phyloP scores from a whole-genome alignment of 2,888 invertebrate species.

The Cephus nigrinus region DNA sequence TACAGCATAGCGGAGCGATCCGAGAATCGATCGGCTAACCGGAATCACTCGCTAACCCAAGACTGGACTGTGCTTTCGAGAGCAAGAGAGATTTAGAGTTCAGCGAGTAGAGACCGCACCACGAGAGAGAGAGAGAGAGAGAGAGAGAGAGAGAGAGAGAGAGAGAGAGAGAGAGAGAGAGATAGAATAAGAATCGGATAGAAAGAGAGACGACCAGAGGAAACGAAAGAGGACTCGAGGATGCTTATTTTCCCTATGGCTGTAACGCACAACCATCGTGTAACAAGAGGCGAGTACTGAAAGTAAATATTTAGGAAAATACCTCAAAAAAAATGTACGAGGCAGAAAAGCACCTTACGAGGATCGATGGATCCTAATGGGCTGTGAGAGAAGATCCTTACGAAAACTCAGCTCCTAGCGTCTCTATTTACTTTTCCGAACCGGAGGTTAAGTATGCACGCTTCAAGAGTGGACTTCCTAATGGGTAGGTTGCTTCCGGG shows the following conservation, averaged over 20 bases:
- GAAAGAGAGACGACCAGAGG: neutral
- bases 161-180: neutral
- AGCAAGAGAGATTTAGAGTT: neutral
- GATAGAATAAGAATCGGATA: neutral
- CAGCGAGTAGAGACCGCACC: neutral
- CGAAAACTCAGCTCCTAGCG: neutral
- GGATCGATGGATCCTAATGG: neutral
- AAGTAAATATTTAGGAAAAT: neutral
- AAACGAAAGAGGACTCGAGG: neutral
- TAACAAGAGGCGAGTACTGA: neutral
- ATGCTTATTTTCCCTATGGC: neutral
- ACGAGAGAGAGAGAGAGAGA: neutral
- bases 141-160: neutral
- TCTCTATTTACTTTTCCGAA: constrained; percentile 14
- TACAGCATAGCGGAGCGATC: neutral
- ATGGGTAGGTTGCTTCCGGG: neutral
- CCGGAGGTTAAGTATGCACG: neutral
- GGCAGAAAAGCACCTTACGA: neutral
- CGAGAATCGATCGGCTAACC: neutral
- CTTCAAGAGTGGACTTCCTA: neutral
- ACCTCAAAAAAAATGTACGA: neutral
- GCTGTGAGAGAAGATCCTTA: neutral
- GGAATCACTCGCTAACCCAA: neutral
- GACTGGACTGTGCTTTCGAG: neutral
- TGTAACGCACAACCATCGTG: neutral